A percentile compares a stretch with the other conserved stretches of the same genome.
Evolutionary conservation across 2,797 vertebrate genomes (phyloP).

Genomic region (Sebastiscus tertius): DNA sequence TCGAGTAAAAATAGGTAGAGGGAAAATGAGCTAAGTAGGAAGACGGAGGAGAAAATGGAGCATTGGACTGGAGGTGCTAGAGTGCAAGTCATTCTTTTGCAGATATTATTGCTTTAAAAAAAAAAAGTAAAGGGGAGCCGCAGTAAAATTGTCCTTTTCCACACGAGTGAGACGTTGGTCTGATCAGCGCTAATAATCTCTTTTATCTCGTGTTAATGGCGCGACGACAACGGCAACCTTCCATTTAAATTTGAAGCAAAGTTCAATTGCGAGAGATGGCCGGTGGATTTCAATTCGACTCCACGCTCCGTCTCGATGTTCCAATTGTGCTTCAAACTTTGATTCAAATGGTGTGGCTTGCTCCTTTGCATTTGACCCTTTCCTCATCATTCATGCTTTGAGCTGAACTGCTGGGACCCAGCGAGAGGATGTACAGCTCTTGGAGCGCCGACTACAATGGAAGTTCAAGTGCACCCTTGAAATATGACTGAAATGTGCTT

Average conservation of each 20-base stretch:
- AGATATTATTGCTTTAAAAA: conserved; percentile 76
- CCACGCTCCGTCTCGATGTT: conserved; percentile 50
- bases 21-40: conserved; percentile 83
- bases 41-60: conserved; percentile 77
- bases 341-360: conserved; percentile 69
- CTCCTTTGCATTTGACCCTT: conserved; percentile 77
- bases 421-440: conserved; percentile 54
- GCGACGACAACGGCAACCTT: conserved; percentile 71
- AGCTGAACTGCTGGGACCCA: conserved; percentile 62
- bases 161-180: conserved; percentile 73
- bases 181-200: conserved; percentile 84
- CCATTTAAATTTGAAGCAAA: conserved; percentile 84
- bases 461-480: conserved; percentile 75
- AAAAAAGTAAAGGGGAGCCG: conserved; percentile 56
- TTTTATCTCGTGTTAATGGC: conserved; percentile 82
- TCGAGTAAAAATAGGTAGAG: conserved; percentile 95
- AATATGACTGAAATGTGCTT: conserved; percentile 68
- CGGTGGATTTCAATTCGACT: conserved; percentile 63
- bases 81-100: conserved; percentile 85
- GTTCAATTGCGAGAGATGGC: conserved; percentile 79
- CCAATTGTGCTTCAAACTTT: conserved; percentile 74
- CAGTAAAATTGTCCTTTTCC: conserved; percentile 79
- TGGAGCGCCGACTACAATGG: conserved; percentile 59
- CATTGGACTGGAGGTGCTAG: conserved; percentile 86
- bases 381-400: conserved; percentile 67